Base-by-base conservation (phyloP, 1,140 invertebrate genomes). In the Antheraea pernyi region DNA sequence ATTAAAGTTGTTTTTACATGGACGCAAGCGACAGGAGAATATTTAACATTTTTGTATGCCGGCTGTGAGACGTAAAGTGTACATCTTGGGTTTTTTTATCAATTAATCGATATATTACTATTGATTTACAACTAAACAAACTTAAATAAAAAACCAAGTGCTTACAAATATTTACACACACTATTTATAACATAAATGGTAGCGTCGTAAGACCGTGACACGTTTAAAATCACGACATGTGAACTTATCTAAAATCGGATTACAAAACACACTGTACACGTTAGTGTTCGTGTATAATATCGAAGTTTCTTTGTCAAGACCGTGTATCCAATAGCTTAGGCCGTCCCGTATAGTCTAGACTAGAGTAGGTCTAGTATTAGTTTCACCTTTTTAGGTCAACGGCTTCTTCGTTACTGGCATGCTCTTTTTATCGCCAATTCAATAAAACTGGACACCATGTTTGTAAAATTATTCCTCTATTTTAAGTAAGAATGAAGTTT, bases 311-410 rank as follows among this genome's bases (percentile, higher is more conserved):
- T 53, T 53, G 46, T 53, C 46, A 53, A 53, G 46, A 53, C 9
- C 46, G 46, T 53, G 46, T 11, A 53, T 53, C 46, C 46, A 53
- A 16, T 53, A 53, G 16, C 46, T n/a, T 53, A 53, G 46, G 46
- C 13, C 46, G 46, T 53, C 13, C 46, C 46, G 46, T 53, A 10
- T 53, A 53, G 46, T 53, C 46, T 53, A 53, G 46, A 53, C 46
- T 53, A 53, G 46, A 53, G 46, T 53, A 53, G 46, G 46, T 53
- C 46, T 53, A 53, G 46, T 53, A 53, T 53, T 53, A 64, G 63
- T 70, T 30, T 60, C 68, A 59, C 9, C 63, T 70, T 70, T 70
- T 64, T 65, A 70, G 68, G 68, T 64, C 68, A 65, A 53, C 48
- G 63, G 19, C 67, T 42, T 19, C 60, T 53, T 53, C 46, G 16